Evolutionary conservation across 2,888 invertebrate species (phyloP), one percentile per base, ranked within the genome.

Genomic region (Pheosia tremula): DNA sequence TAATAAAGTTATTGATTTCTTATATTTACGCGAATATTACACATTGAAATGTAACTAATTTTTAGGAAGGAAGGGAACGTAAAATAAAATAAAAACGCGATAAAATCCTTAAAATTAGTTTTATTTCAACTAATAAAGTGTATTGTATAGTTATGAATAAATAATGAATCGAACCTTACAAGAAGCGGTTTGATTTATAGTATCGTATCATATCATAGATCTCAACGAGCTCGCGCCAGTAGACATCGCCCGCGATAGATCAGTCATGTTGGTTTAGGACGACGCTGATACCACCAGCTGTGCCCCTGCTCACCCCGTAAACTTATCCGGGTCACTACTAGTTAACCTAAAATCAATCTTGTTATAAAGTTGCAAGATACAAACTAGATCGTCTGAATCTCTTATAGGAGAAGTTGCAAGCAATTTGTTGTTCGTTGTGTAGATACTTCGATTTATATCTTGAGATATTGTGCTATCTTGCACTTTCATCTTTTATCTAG

Each of bases 371-470:
- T 3, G 11, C 57, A 78, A 52, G 61, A 71, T 71, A 37, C 24
- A 64, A 7, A 67, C 68, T 64, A 8, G 50, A 36, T 49, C 61
- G 60, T 52, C 41, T 49, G 47, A 10, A n/a, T 7, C 13, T 24
- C 58, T 50, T 57, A 24, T 24, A 57, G 61, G 68, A 64, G 58
- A 74, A 72, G 71, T 75, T 75, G 76, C 77, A 61, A 72, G 76
- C 78, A 61, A 74, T 78, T 76, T 74, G 78, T 78, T 75, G 76
- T 62, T 63, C 58, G 70, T 68, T 58, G 61, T 73, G 63, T 67
- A 71, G 65, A 76, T 75, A 71, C 66, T 78, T 79, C 77, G 83
- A 84, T 81, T 78, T 80, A 79, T 81, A 81, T 82, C 80, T 79
- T 60, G 72, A 71, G 68, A 79, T 77, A 79, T 82, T 76, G 80